These are phyloP conservation scores for Apeltes quadracus DNA, from an alignment of 2,113 vertebrate species.

Conservation along the genomic window DNA sequence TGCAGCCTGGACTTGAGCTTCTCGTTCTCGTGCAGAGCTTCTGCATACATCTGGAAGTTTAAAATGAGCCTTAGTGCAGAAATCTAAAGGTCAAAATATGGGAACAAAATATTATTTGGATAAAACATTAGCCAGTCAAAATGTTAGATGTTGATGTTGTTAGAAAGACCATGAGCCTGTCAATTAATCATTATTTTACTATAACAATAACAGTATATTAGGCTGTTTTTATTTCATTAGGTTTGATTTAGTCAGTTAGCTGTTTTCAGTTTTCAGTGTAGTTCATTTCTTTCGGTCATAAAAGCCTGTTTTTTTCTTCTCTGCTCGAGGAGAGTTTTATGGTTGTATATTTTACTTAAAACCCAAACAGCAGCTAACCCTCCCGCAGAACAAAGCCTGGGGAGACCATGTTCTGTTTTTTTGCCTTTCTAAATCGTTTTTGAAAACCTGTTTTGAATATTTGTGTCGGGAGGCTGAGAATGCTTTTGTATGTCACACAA, in stretches of 20 bases:
- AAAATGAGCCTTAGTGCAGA: neutral
- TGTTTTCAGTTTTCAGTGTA: neutral
- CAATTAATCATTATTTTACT: neutral
- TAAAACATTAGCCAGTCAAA: neutral
- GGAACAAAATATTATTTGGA: neutral
- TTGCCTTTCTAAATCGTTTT: neutral
- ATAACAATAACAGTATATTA: neutral
- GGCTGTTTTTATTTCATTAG: neutral
- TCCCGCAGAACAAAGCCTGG: neutral
- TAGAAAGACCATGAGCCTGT: neutral
- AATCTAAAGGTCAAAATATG: neutral
- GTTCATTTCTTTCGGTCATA: neutral
- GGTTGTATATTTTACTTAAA: neutral
- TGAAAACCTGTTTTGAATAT: neutral
- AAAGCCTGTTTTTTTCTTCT: neutral
- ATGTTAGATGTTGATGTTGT: neutral
- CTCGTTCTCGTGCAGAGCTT: slow-evolving; percentile 92
- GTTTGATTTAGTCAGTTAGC: neutral
- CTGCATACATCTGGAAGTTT: slow-evolving; percentile 87
- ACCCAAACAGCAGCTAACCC: neutral
- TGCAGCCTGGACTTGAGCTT: slow-evolving; percentile 92
- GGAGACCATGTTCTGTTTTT: neutral
- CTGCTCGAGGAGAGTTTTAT: neutral
- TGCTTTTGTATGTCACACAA: neutral
- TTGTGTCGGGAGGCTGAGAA: neutral